phyloP scores from a whole-genome alignment of 2,113 vertebrate genomes.

The Cochlearius cochlearius region DNA sequence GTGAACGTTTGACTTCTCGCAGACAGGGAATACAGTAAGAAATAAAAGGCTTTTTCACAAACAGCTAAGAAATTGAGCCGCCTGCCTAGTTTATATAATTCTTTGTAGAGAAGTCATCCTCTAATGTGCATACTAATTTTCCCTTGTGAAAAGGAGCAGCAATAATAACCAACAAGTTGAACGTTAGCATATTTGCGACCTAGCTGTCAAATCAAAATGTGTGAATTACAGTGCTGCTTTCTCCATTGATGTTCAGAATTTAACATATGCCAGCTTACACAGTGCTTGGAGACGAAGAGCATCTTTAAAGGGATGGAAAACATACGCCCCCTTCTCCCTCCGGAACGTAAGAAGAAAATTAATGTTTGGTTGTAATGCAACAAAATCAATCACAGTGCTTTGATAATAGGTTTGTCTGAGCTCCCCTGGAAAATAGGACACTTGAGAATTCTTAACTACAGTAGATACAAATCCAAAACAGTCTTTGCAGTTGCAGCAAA shows the following conservation, averaged over 20 bases:
- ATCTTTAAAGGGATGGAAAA: background rate
- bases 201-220: conserved; percentile 39
- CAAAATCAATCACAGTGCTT: conserved; percentile 7
- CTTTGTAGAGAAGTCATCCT: conserved; percentile 15
- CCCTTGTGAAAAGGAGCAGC: conserved; percentile 56
- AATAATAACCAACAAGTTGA: conserved; percentile 50
- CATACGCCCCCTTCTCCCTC: background rate
- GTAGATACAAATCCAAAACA: background rate
- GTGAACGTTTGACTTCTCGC: background rate
- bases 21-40: background rate
- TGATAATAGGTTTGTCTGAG: conserved; percentile 14
- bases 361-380: background rate
- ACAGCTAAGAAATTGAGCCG: background rate
- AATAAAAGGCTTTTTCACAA: conserved; percentile 1
- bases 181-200: conserved; percentile 15
- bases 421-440: background rate
- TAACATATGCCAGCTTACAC: conserved; percentile 29
- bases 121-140: conserved; percentile 42
- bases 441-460: conserved; percentile 8
- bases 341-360: background rate
- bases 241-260: conserved; percentile 26
- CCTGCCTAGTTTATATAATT: background rate
- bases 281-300: background rate
- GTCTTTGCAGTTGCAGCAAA: background rate
- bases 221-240: conserved; percentile 44